Base-by-base conservation (phyloP, 2,888 invertebrate species). In the Chrysolina haemoptera region DNA sequence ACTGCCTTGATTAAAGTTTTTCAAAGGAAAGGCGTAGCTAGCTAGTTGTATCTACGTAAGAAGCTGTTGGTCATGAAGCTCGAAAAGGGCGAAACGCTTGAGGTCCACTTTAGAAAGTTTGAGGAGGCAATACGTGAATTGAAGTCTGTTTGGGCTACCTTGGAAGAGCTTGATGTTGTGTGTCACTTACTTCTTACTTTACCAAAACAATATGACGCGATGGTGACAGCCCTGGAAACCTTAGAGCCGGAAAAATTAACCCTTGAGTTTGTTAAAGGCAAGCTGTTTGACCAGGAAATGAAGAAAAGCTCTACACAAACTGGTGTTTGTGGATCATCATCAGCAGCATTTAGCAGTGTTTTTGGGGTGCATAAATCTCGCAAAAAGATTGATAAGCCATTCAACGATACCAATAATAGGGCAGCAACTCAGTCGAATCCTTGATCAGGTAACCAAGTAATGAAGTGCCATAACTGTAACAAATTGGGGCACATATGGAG, bases 251-350 rank as follows among this genome's bases (percentile, higher is more conserved):
- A 68, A 27, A 55, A 68, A 48, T 40, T 70, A n/a, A 63, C 63
- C 46, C 18, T 70, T 20, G 46, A 70, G 12, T 70, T 69, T 48
- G 69, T 69, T 9, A 69, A 62, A 16, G 69, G 48, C 41, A 70
- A 48, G 35, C 41, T 48, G 16, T 48, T 48, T n/a, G n/a, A 48
- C 48, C n/a, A n/a, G 1, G 8, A n/a, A 48, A 48, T n/a, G n/a
- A n/a, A n/a, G n/a, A n/a, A 8, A 48, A 48, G 48, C 27, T 27
- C 5, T 5, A 27, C 27, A n/a, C 16, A 48, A n/a, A 10, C n/a
- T 48, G 48, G n/a, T n/a, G 48, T n/a, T n/a, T n/a, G n/a, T 48
- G n/a, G 5, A 48, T 8, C 48, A n/a, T n/a, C 9, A 48, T 6
- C n/a, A n/a, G n/a, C n/a, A 3, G 16, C n/a, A 48, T n/a, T n/a